A percentile compares a stretch with the other conserved stretches of the same genome.
phyloP scores from a whole-genome alignment of 37 sponge, comb jelly and placozoan species.

The Tethya wilhelma region DNA sequence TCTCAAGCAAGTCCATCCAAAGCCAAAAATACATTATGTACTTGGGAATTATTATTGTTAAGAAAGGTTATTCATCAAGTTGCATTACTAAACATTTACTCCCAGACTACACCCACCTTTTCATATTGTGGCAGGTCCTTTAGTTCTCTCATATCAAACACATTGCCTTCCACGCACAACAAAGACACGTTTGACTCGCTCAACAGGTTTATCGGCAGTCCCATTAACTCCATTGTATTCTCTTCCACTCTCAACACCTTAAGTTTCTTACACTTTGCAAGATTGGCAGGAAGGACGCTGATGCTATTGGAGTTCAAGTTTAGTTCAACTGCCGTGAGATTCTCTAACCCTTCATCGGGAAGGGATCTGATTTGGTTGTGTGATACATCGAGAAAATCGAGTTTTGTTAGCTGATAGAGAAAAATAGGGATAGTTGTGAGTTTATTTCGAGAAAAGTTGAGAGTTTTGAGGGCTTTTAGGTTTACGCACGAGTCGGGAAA shows the following conservation, averaged over 20 bases:
- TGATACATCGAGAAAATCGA: conserved; percentile 73
- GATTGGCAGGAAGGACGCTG: conserved; percentile 38
- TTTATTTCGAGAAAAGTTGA: conserved; percentile 59
- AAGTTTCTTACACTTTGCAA: conserved; percentile 66
- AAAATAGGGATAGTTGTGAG: conserved; percentile 53
- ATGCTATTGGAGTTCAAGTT: conserved; percentile 75
- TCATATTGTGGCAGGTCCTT: conserved; percentile 71
- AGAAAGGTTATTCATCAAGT: too few relatives aligned
- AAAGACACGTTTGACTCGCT: conserved; percentile 63
- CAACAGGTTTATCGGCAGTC: conserved; percentile 64
- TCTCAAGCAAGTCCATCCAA: too few relatives aligned
- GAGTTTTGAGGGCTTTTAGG: conserved; percentile 59
- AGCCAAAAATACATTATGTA: too few relatives aligned
- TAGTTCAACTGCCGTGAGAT: conserved; percentile 69
- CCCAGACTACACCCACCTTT: conserved; percentile 51
- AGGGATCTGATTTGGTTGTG: conserved; percentile 52
- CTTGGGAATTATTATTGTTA: too few relatives aligned
- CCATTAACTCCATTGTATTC: conserved; percentile 60
- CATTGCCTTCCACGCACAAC: conserved; percentile 77
- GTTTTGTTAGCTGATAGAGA: conserved; percentile 53
- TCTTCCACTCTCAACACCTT: conserved; percentile 84
- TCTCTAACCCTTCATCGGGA: conserved; percentile 44
- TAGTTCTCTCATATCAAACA: conserved; percentile 61
- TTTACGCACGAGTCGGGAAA: conserved; percentile 51
- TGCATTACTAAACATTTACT: too few relatives aligned